phyloP scores from a whole-genome alignment of 1,140 invertebrate species.

The Diorhabda carinulata region DNA sequence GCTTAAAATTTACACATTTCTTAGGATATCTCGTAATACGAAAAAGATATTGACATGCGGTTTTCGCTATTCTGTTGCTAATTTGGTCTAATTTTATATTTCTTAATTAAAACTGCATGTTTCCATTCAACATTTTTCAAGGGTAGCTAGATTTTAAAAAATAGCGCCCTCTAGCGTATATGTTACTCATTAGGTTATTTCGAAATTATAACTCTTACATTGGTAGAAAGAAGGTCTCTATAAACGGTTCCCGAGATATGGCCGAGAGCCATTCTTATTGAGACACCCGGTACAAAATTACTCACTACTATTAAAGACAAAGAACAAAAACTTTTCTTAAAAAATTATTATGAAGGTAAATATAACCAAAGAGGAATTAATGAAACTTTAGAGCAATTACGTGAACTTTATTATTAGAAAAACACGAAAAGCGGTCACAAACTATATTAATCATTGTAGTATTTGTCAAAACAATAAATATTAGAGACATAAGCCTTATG shows the following conservation, averaged over 20 bases:
- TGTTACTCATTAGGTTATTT: too few species aligned
- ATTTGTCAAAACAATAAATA: neutral
- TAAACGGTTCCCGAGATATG: neutral
- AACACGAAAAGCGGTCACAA: conserved; percentile 17
- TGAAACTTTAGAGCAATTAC: conserved; percentile 20
- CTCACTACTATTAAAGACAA: conserved; percentile 10
- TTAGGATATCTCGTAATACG: too few species aligned
- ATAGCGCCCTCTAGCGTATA: too few species aligned
- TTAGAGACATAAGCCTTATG: neutral
- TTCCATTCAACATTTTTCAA: too few species aligned
- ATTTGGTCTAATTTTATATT: too few species aligned
- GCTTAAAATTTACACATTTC: too few species aligned
- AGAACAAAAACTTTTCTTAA: conserved; percentile 19
- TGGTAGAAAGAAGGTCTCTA: too few species aligned
- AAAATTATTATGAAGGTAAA: conserved; percentile 11
- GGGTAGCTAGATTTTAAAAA: too few species aligned
- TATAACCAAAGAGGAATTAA: conserved; percentile 5
- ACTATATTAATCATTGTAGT: conserved; percentile 20
- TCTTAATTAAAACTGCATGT: too few species aligned
- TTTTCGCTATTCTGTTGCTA: too few species aligned
- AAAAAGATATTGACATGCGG: too few species aligned
- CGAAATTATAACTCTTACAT: too few species aligned
- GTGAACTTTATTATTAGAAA: conserved; percentile 20
- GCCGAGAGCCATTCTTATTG: conserved; percentile 7
- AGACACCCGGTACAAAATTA: conserved; percentile 10